Conservation (phyloP, 2,113 vertebrate species). For the Amia ocellicauda region DNA sequence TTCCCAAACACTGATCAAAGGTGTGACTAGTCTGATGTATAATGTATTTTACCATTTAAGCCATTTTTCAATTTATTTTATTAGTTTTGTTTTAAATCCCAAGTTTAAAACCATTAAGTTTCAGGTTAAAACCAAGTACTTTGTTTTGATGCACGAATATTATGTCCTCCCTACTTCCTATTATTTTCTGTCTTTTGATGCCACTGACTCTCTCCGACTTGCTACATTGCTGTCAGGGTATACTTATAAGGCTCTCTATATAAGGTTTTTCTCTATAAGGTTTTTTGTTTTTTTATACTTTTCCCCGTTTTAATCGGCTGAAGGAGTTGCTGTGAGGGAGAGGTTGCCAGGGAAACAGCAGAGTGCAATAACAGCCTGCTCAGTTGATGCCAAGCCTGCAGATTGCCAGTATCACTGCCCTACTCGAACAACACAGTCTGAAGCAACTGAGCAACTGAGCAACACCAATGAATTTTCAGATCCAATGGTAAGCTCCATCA, state of each 20-base stretch:
- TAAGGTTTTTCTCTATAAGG: too few species aligned
- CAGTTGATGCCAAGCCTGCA: conserved; percentile 48
- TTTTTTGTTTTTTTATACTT: conserved; percentile 1
- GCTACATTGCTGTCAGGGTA: not conserved
- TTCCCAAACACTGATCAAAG: too few species aligned
- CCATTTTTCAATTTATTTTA: too few species aligned
- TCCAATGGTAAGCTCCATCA: conserved; percentile 76
- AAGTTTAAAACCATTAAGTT: too few species aligned
- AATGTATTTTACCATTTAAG: too few species aligned
- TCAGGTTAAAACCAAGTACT: too few species aligned
- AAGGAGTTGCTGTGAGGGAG: not conserved
- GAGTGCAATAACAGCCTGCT: conserved; percentile 31
- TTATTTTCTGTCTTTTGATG: not conserved
- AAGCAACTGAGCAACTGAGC: conserved; percentile 73
- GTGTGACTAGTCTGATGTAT: too few species aligned
- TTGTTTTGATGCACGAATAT: too few species aligned
- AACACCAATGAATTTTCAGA: conserved; percentile 72
- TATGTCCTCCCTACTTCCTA: too few species aligned
- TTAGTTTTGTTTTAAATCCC: too few species aligned
- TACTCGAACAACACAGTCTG: conserved; percentile 35
- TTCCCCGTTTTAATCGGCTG: not conserved
- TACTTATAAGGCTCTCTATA: conserved; percentile 4
- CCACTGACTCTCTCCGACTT: not conserved
- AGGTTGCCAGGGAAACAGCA: conserved; percentile 44
- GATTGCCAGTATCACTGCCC: conserved; percentile 48